A percentile compares a stretch with the other conserved stretches of the same genome.
Evolutionary conservation across 2,113 vertebrate species (phyloP).

Genomic region (Motacilla tschutschensis): DNA sequence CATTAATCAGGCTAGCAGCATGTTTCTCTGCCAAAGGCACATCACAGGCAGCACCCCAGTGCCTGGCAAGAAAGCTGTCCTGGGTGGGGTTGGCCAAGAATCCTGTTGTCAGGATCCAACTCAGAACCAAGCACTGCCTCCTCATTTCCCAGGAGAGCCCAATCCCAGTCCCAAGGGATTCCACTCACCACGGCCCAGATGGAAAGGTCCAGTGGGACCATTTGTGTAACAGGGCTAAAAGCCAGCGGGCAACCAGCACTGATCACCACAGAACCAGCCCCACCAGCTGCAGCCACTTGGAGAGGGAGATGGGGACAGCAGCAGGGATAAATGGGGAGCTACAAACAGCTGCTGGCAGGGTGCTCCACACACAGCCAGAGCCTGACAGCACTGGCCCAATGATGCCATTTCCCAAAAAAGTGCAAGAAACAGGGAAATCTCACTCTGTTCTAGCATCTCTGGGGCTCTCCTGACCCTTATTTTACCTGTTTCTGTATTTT

Average conservation of each 20-base stretch:
- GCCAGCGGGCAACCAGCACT: accelerated
- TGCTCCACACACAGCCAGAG: neutral
- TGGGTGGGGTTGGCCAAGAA: accelerated
- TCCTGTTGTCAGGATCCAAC: neutral
- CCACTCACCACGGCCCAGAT: neutral
- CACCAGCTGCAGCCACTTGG: neutral
- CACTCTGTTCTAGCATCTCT: neutral
- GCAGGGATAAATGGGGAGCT: neutral
- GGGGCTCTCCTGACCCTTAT: neutral
- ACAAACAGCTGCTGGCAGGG: neutral
- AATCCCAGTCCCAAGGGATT: neutral
- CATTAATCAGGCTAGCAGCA: neutral
- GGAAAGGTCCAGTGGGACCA: neutral
- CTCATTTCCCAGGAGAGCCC: neutral
- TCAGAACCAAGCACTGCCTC: neutral
- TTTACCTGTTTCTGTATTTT: neutral
- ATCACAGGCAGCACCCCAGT: accelerated
- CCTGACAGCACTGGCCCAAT: accelerated
- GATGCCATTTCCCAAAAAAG: neutral
- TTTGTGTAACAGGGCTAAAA: neutral
- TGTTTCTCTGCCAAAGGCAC: neutral
- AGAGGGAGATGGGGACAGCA: neutral
- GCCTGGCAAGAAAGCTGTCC: neutral
- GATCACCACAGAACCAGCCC: neutral
- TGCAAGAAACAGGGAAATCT: neutral